phyloP scores from a whole-genome alignment of 2,888 invertebrate species.

The Calameuta filiformis region DNA sequence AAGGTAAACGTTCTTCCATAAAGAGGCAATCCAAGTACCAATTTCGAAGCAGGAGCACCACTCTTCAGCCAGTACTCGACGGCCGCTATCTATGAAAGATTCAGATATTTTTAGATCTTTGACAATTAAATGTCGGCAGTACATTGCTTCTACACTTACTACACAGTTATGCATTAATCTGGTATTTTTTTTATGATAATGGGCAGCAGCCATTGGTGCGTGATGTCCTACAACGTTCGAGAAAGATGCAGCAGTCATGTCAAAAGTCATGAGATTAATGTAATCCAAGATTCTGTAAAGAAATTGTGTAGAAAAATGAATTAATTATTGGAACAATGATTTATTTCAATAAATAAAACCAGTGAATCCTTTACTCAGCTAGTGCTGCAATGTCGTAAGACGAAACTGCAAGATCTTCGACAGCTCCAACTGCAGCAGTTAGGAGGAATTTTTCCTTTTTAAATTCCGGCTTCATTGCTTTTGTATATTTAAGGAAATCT shows the following conservation, averaged over 20 bases:
- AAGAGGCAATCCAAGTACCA: slow-evolving; percentile 77
- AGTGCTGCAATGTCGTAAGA: slow-evolving; percentile 74
- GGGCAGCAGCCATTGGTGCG: slow-evolving; percentile 70
- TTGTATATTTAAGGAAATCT: slow-evolving; percentile 69
- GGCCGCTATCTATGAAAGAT: slow-evolving; percentile 63
- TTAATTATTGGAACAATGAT: too few species aligned
- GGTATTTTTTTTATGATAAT: slow-evolving; percentile 8
- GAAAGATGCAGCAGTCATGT: slow-evolving; percentile 75
- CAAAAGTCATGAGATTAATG: slow-evolving; percentile 77
- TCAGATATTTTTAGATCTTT: background rate
- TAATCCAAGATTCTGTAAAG: slow-evolving; percentile 69
- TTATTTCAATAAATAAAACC: too few species aligned
- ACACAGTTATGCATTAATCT: too few species aligned
- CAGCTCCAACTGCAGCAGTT: slow-evolving; percentile 67
- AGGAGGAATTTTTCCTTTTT: slow-evolving; percentile 62
- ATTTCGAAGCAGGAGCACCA: slow-evolving; percentile 73
- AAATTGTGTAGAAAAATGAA: too few species aligned
- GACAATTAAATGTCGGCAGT: too few species aligned
- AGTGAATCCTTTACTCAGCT: slow-evolving; percentile 63
- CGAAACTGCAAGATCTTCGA: slow-evolving; percentile 64
- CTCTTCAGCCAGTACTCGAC: slow-evolving; percentile 69
- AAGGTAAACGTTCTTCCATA: slow-evolving; percentile 79
- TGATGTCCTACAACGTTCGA: slow-evolving; percentile 75
- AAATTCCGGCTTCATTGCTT: slow-evolving; percentile 71
- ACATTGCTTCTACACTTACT: too few species aligned